phyloP scores from a whole-genome alignment of 2,888 invertebrate genomes.

The Choreutis nemorana region DNA sequence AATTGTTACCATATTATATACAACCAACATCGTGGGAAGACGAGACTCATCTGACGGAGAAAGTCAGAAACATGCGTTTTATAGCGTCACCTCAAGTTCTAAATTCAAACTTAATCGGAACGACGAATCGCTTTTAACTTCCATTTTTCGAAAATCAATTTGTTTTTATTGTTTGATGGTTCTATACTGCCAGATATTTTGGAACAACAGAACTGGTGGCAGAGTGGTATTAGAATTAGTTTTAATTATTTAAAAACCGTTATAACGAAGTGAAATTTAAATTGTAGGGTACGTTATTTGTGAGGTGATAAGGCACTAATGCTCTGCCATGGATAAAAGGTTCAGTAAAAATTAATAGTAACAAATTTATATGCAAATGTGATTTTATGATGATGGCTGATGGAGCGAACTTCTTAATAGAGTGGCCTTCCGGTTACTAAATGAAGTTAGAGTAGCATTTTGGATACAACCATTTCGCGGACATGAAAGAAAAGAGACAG shows the following conservation, averaged over 20 bases:
- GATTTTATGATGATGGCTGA: too few species aligned
- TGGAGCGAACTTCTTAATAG: too few species aligned
- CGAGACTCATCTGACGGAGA: conserved; percentile 44
- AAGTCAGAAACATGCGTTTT: conserved; percentile 47
- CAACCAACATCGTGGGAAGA: conserved; percentile 58
- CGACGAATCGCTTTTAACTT: conserved; percentile 53
- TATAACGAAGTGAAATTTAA: conserved; percentile 8
- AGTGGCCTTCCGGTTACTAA: too few species aligned
- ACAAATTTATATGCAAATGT: too few species aligned
- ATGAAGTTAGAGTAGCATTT: too few species aligned
- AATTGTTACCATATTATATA: conserved; percentile 59
- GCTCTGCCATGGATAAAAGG: too few species aligned
- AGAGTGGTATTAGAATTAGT: conserved; percentile 5
- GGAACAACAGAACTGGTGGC: conserved; percentile 1
- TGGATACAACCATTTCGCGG: too few species aligned
- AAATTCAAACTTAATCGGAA: conserved; percentile 45
- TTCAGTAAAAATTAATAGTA: too few species aligned
- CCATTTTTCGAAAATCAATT: conserved; percentile 34
- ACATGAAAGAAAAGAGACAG: too few species aligned
- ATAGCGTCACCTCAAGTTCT: conserved; percentile 46
- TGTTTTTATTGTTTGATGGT: conserved; percentile 35
- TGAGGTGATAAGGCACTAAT: too few species aligned
- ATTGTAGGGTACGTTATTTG: too few species aligned
- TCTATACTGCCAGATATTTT: conserved; percentile 11
- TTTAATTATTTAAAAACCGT: conserved; percentile 7